Evolutionary conservation across 2,797 vertebrate genomes (phyloP).

Genomic region (Lagocephalus sceleratus): DNA sequence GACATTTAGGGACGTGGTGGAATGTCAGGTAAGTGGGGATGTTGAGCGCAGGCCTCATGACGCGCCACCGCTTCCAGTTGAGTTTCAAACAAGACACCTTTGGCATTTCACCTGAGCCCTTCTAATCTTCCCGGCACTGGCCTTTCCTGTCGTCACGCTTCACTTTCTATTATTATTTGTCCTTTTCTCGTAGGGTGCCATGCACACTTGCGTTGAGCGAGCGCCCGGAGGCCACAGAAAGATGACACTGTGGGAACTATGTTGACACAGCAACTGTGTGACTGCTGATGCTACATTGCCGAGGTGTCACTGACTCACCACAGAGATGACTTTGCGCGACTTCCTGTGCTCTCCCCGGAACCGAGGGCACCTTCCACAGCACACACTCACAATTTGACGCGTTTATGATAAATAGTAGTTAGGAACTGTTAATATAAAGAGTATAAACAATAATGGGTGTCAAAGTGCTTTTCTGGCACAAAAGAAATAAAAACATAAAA

Average conservation of each 20-base stretch:
- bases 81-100: conserved; percentile 43
- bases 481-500: too few relatives aligned
- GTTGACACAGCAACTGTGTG: conserved; percentile 63
- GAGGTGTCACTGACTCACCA: conserved; percentile 60
- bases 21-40: conserved; percentile 54
- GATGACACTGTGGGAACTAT: conserved; percentile 57
- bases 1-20: conserved; percentile 54
- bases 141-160: conserved; percentile 45
- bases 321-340: conserved; percentile 56
- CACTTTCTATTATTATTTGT: conserved; percentile 50
- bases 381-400: background rate
- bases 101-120: conserved; percentile 52
- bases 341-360: conserved; percentile 16
- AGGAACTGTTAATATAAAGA: too few relatives aligned
- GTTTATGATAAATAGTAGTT: too few relatives aligned
- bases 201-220: conserved; percentile 33
- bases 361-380: conserved; percentile 5
- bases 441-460: too few relatives aligned
- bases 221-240: conserved; percentile 43
- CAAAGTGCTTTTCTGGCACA: too few relatives aligned
- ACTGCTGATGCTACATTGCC: conserved; percentile 62
- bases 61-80: conserved; percentile 24
- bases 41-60: conserved; percentile 28
- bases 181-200: conserved; percentile 34
- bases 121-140: conserved; percentile 24